Base-by-base conservation (phyloP, 2,888 invertebrate species). In the Bhutanitis thaidina region DNA sequence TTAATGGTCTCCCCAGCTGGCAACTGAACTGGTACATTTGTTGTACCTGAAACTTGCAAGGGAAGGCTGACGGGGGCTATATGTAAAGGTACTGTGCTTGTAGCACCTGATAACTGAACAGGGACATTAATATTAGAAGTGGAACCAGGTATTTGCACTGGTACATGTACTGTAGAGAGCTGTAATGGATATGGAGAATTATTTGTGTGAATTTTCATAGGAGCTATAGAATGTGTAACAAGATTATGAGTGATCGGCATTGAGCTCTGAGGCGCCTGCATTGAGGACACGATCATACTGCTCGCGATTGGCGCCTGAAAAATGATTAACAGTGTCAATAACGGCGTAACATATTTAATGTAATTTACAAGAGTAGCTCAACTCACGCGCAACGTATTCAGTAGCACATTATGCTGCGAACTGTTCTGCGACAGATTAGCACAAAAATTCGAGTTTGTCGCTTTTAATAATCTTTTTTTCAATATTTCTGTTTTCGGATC, bases 231-330 rank as follows among this genome's bases (percentile, higher is more conserved):
- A 64, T 87, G 87, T 43, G 88, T 81, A 46, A 88, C 80, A 65
- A 87, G 73, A 65, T 74, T 83, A 61, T 89, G 88, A 55, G 84
- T 75, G 49, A 87, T 80, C 49, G 86, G 79, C 71, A 88, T 77
- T 49, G 86, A 82, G 75, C 76, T 87, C 73, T 84, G 85, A 52
- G 86, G 74, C 64, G 79, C 78, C 67, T 84, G 87, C 74, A 89
- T 75, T 58, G 89, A 86, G 56, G 89, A 82, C 67, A 89, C 84
- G 69, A 89, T 83, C 89, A 88, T 88, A 68, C 87, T 86, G 86
- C 80, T 86, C 65, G 88, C 74, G 69, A 80, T 84, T 70, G 88
- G 87, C 71, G 86, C 79, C 89, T 89, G 82, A 66, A 88, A 88
- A 52, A 58, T 65, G 57, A 71, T 66, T 71, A 72, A 71, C 67